Conservation (phyloP, 1,140 invertebrate species). For the Batillaria attramentaria region DNA sequence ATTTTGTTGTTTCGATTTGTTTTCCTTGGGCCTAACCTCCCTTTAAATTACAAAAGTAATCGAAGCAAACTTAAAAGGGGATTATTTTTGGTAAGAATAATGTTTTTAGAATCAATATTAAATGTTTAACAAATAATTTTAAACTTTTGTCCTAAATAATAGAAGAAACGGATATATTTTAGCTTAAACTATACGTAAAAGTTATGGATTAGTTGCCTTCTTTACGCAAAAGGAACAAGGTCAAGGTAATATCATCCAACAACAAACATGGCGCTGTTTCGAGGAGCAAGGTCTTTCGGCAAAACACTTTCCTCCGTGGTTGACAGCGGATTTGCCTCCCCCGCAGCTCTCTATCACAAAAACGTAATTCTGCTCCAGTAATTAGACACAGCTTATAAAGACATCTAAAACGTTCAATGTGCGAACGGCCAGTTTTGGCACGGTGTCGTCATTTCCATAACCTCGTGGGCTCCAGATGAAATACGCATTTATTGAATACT, state of each 20-base stretch:
- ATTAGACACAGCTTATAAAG: too few species aligned
- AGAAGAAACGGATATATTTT: background rate
- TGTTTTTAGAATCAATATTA: background rate
- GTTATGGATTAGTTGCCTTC: background rate
- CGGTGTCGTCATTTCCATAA: too few species aligned
- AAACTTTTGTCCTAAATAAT: background rate
- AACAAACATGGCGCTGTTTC: constrained; percentile 26
- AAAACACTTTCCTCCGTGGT: constrained; percentile 3
- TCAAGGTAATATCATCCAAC: background rate
- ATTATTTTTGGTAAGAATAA: background rate
- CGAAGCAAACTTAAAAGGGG: background rate
- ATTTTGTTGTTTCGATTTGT: background rate
- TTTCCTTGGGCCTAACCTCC: background rate
- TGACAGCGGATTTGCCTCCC: background rate
- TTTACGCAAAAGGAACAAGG: background rate
- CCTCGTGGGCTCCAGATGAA: background rate
- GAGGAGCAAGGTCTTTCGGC: background rate
- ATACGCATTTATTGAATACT: too few species aligned
- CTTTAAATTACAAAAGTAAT: background rate
- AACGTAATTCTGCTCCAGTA: too few species aligned
- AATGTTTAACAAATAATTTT: background rate
- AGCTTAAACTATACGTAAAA: background rate
- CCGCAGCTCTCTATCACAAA: constrained; percentile 14
- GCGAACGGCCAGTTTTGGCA: too few species aligned
- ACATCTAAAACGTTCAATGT: too few species aligned